phyloP scores from a whole-genome alignment of 2,113 vertebrate species.

The Clarias macrocephalus region DNA sequence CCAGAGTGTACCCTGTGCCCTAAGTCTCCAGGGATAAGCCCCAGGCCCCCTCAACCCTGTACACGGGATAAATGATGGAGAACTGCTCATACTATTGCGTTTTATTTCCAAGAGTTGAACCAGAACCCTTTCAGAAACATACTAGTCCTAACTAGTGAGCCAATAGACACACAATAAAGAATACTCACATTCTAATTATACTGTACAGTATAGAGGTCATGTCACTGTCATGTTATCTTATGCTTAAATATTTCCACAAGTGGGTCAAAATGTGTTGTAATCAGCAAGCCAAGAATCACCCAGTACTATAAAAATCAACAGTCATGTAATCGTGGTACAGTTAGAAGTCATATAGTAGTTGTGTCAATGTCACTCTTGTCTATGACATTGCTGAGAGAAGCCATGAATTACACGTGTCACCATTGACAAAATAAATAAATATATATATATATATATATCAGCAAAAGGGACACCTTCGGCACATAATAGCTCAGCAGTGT shows the following conservation, averaged over 20 bases:
- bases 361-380: conserved; percentile 17
- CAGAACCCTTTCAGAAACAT: not conserved
- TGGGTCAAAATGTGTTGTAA: conserved; percentile 1
- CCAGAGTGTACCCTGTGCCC: too few species aligned
- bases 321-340: not conserved
- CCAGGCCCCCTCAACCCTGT: too few species aligned
- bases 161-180: not conserved
- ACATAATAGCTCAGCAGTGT: conserved; percentile 48
- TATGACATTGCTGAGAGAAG: conserved; percentile 24
- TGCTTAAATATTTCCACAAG: not conserved
- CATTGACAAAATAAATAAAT: conserved; percentile 26
- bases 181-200: not conserved
- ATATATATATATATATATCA: conserved; percentile 47
- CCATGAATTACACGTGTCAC: conserved; percentile 44
- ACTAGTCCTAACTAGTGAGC: not conserved
- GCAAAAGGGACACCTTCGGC: conserved; percentile 33
- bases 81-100: not conserved
- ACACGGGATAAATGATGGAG: too few species aligned
- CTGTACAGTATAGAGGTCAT: conserved; percentile 2
- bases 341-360: not conserved
- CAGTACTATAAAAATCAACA: conserved; percentile 5
- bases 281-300: not conserved
- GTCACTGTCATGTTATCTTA: not conserved
- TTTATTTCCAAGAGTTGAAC: not conserved
- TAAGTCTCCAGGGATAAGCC: too few species aligned